These are phyloP conservation scores for Holothuria leucospilota DNA, from an alignment of 53 echinoderm and acorn worm genomes.

Conservation along the genomic window DNA sequence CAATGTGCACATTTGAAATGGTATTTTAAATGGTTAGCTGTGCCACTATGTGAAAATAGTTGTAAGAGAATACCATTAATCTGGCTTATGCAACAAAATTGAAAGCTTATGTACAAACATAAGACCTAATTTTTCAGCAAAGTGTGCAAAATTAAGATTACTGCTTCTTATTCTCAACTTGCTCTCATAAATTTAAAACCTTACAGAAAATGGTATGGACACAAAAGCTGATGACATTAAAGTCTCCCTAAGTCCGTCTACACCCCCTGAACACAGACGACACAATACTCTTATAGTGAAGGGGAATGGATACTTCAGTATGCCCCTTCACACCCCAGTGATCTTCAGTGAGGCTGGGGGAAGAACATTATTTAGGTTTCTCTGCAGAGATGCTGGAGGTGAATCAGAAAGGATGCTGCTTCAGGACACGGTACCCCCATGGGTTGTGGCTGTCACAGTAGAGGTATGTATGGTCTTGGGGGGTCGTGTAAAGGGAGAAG, in stretches of 20 bases:
- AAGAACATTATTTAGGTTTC: conserved; percentile 92
- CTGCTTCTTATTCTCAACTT: too few relatives aligned
- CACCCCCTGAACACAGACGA: conserved; percentile 52
- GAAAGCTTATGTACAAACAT: too few relatives aligned
- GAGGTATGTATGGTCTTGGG: conserved; percentile 68
- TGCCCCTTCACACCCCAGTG: conserved; percentile 91
- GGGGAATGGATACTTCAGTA: conserved; percentile 96
- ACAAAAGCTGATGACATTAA: conserved; percentile 86
- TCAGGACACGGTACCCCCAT: conserved; percentile 89
- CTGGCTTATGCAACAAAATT: too few relatives aligned
- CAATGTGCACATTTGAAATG: too few relatives aligned
- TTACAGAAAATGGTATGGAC: conserved; percentile 88
- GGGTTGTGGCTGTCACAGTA: conserved; percentile 94
- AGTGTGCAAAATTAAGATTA: too few relatives aligned
- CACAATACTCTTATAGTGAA: conserved; percentile 69
- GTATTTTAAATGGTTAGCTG: too few relatives aligned
- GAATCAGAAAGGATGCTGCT: conserved; percentile 92
- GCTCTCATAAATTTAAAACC: not conserved
- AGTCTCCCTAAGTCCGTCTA: conserved; percentile 62
- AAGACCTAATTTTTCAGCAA: too few relatives aligned
- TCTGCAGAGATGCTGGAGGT: conserved; percentile 93
- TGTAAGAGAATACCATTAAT: too few relatives aligned
- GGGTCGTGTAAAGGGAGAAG: not conserved
- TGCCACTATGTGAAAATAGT: too few relatives aligned
- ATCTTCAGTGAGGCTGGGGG: conserved; percentile 98